phyloP scores from a whole-genome alignment of 2,797 vertebrate genomes.

The Denticeps clupeoides region DNA sequence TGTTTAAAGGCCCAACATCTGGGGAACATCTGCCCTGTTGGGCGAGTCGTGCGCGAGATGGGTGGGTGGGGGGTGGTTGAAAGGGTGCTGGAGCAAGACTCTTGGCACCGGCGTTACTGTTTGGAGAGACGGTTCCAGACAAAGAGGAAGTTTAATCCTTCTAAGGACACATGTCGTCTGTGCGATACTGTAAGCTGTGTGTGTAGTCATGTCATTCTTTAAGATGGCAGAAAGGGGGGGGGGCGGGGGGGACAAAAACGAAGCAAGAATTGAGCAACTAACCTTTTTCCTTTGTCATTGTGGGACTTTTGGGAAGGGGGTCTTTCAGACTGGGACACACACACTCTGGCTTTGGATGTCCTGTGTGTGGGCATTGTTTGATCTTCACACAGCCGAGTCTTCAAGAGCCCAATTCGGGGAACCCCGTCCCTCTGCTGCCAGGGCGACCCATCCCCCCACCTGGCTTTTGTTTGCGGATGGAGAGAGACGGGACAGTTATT shows the following conservation, averaged over 20 bases:
- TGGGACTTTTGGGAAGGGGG: no score
- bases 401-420: slow-evolving; percentile 21
- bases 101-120: neutral
- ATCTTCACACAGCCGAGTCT: slow-evolving; percentile 22
- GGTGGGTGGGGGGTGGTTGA: slow-evolving; percentile 1
- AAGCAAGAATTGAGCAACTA: slow-evolving; percentile 3
- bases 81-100: neutral
- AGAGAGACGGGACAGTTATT: slow-evolving; percentile 12
- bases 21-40: slow-evolving; percentile 57
- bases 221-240: no score
- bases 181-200: no score
- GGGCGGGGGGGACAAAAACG: no score
- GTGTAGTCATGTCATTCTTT: no score
- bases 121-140: no score
- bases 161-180: no score
- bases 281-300: slow-evolving; percentile 1
- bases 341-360: slow-evolving; percentile 6
- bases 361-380: slow-evolving; percentile 25
- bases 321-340: neutral
- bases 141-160: no score
- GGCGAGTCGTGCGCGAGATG: slow-evolving; percentile 41
- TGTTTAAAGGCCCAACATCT: slow-evolving; percentile 60
- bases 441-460: neutral
- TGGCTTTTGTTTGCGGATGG: slow-evolving; percentile 22
- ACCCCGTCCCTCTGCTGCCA: slow-evolving; percentile 3